phyloP scores from a whole-genome alignment of 2,113 vertebrate genomes.

The Euleptes europaea region DNA sequence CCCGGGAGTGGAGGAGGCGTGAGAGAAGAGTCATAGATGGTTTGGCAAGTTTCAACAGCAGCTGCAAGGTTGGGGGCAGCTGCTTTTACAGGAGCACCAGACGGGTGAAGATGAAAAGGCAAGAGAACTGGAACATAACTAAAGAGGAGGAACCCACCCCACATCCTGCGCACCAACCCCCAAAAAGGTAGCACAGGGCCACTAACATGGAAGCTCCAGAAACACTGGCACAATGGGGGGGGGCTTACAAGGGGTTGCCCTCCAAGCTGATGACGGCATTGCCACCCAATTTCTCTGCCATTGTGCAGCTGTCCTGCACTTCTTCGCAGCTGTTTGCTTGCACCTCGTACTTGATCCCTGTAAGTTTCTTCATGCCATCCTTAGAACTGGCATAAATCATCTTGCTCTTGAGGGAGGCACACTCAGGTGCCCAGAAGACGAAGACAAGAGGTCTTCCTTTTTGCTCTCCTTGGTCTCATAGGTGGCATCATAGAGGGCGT shows the following conservation, averaged over 20 bases:
- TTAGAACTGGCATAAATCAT: slow-evolving; percentile 95
- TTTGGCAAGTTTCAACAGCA: slow-evolving; percentile 29
- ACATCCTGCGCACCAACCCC: background rate
- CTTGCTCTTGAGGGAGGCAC: slow-evolving; percentile 87
- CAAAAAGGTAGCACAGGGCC: slow-evolving; percentile 70
- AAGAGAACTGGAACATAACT: slow-evolving; percentile 11
- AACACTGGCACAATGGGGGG: slow-evolving; percentile 52
- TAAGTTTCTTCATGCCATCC: slow-evolving; percentile 89
- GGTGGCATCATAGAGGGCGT: slow-evolving; percentile 87
- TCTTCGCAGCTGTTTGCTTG: slow-evolving; percentile 88
- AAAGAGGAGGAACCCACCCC: slow-evolving; percentile 2
- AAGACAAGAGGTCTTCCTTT: slow-evolving; percentile 94
- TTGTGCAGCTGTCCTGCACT: slow-evolving; percentile 83
- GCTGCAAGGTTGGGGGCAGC: background rate
- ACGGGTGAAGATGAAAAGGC: background rate
- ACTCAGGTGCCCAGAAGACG: slow-evolving; percentile 90
- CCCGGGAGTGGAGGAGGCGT: too few relatives aligned
- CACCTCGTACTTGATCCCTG: slow-evolving; percentile 91
- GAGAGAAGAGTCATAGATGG: background rate
- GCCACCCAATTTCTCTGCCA: slow-evolving; percentile 88
- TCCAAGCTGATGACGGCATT: slow-evolving; percentile 81
- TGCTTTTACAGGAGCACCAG: background rate
- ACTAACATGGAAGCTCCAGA: slow-evolving; percentile 55
- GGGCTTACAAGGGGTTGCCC: slow-evolving; percentile 83
- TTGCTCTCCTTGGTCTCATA: slow-evolving; percentile 92